These are phyloP conservation scores for Coracias cyanogaster DNA, from an alignment of 2,797 vertebrate species.

Conservation along the genomic window DNA sequence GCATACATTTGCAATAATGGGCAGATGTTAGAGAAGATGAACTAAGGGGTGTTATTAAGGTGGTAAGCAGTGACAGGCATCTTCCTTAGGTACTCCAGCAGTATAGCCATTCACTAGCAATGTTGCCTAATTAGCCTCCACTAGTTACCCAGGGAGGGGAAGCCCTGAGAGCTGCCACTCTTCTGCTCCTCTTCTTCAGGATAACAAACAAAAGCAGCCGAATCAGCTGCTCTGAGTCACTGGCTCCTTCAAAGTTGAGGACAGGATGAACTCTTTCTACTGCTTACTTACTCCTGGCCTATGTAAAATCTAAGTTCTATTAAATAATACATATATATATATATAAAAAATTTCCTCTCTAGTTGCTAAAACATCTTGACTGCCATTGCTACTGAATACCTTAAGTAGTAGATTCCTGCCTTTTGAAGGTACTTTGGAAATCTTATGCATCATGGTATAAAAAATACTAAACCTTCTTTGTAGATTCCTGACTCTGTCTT, in stretches of 20 bases:
- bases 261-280: neutral
- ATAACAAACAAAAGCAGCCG: conserved; percentile 15
- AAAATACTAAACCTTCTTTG: neutral
- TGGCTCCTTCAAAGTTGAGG: neutral
- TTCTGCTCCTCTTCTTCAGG: neutral
- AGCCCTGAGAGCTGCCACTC: neutral
- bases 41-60: neutral
- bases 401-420: neutral
- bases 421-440: neutral
- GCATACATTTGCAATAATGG: neutral
- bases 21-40: neutral
- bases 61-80: neutral
- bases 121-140: conserved; percentile 20
- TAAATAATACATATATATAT: neutral
- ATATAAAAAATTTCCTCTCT: neutral
- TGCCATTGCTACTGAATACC: neutral
- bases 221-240: conserved; percentile 10
- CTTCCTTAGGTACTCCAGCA: neutral
- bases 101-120: neutral
- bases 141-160: conserved; percentile 13
- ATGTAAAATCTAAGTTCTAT: neutral
- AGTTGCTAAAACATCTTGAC: neutral
- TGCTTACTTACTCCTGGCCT: neutral
- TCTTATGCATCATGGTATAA: neutral
- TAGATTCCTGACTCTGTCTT: neutral